Evolutionary conservation across 2,888 invertebrate species (phyloP).

Genomic region (Bembecia ichneumoniformis): DNA sequence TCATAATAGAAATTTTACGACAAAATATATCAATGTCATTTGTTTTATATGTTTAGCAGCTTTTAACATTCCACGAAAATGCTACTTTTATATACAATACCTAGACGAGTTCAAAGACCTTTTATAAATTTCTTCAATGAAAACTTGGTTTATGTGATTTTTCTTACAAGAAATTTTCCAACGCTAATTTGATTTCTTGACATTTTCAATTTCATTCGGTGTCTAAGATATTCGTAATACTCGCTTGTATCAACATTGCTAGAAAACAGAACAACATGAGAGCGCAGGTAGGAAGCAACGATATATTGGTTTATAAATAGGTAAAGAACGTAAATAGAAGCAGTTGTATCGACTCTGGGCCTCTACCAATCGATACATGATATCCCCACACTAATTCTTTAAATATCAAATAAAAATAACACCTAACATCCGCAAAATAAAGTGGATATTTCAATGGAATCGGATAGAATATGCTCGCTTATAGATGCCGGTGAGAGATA

Average conservation of each 20-base stretch:
- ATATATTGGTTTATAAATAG: constrained; percentile 66
- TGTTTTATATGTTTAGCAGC: not conserved
- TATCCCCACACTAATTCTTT: constrained; percentile 18
- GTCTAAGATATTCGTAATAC: too few species aligned
- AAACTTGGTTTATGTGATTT: too few species aligned
- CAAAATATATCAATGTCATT: not conserved
- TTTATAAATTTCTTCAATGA: too few species aligned
- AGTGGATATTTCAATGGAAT: constrained; percentile 10
- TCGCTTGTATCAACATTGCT: too few species aligned
- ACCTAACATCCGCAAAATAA: too few species aligned
- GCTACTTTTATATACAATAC: not conserved
- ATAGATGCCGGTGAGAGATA: constrained; percentile 22
- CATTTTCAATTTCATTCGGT: too few species aligned
- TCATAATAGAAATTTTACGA: constrained; percentile 1
- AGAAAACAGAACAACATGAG: constrained; percentile 6
- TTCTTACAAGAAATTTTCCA: too few species aligned
- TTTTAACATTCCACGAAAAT: not conserved
- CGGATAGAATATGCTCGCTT: constrained; percentile 23
- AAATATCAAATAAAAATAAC: too few species aligned
- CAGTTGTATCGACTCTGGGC: constrained; percentile 61
- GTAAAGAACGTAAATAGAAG: constrained; percentile 68
- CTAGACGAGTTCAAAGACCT: too few species aligned
- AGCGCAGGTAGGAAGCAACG: constrained; percentile 54
- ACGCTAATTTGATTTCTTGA: too few species aligned
- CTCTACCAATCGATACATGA: constrained; percentile 63